A percentile compares a stretch with the other conserved stretches of the same genome.
Evolutionary conservation across 2,888 invertebrate genomes (phyloP).

Genomic region (Diarsia rubi): DNA sequence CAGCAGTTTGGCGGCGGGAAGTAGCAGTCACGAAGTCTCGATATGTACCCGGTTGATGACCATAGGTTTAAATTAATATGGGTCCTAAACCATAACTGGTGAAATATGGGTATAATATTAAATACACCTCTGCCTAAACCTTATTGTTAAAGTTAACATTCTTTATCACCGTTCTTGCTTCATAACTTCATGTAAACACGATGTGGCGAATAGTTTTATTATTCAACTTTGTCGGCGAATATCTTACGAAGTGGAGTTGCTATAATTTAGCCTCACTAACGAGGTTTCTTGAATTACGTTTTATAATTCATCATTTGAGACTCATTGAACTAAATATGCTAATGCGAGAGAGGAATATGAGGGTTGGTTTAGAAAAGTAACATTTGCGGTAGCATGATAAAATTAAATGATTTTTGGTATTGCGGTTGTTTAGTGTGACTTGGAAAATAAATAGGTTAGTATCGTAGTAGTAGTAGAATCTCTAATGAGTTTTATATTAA

Average conservation of each 20-base stretch:
- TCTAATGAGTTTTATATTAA: background rate
- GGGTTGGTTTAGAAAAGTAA: slow-evolving; percentile 12
- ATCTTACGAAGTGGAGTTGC: slow-evolving; percentile 61
- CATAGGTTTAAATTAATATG: too few relatives aligned
- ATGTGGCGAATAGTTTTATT: slow-evolving; percentile 64
- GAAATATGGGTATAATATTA: too few relatives aligned
- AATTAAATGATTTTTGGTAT: background rate
- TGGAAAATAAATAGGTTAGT: background rate
- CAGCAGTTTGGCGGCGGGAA: too few relatives aligned
- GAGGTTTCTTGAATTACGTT: slow-evolving; percentile 62
- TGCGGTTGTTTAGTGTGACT: background rate
- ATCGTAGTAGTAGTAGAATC: background rate
- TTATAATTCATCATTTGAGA: slow-evolving; percentile 60
- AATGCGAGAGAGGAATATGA: slow-evolving; percentile 31
- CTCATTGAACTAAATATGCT: slow-evolving; percentile 55
- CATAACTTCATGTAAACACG: slow-evolving; percentile 58
- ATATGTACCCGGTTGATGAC: too few relatives aligned
- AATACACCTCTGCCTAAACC: too few relatives aligned
- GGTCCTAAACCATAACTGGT: too few relatives aligned
- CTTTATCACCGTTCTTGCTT: background rate
- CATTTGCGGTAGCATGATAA: slow-evolving; percentile 20
- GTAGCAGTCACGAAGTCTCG: too few relatives aligned
- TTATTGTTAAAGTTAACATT: background rate
- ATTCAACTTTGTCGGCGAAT: slow-evolving; percentile 66
- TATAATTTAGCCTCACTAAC: slow-evolving; percentile 50